Evolutionary conservation across 2,797 vertebrate genomes (phyloP).

Genomic region (Smutsia temminckii): DNA sequence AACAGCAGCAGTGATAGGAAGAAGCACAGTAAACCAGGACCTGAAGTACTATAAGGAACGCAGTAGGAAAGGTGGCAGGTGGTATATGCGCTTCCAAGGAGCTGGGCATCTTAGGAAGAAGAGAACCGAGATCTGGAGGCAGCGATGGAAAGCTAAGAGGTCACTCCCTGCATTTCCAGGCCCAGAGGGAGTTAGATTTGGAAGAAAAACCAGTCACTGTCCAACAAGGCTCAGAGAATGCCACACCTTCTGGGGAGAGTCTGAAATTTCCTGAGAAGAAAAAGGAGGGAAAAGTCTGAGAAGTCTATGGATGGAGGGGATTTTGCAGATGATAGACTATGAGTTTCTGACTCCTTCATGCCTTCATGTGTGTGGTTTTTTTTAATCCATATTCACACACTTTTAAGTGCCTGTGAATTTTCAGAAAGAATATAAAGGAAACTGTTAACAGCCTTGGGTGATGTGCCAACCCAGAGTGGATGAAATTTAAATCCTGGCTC

Average conservation of each 20-base stretch:
- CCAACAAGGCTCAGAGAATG: not conserved
- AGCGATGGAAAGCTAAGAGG: not conserved
- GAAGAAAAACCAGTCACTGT: not conserved
- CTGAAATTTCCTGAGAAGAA: not conserved
- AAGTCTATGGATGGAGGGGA: not conserved
- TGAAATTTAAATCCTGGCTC: not conserved
- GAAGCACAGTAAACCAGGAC: not conserved
- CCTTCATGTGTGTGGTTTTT: not conserved
- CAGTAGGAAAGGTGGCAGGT: not conserved
- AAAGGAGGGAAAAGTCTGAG: not conserved
- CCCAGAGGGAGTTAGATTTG: not conserved
- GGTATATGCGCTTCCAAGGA: not conserved
- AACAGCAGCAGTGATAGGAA: not conserved
- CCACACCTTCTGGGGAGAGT: not conserved
- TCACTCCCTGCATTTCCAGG: not conserved
- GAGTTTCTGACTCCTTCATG: not conserved
- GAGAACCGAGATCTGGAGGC: not conserved
- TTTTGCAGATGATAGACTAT: not conserved
- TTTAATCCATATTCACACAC: not conserved
- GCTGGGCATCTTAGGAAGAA: not conserved
- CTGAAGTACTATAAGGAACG: not conserved
- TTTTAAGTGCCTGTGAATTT: not conserved
- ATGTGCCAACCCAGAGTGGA: not conserved
- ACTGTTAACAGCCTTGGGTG: not conserved
- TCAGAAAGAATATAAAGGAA: conserved; percentile 13